Evolutionary conservation across 2,888 invertebrate species (phyloP).

Genomic region (Catocala nupta): DNA sequence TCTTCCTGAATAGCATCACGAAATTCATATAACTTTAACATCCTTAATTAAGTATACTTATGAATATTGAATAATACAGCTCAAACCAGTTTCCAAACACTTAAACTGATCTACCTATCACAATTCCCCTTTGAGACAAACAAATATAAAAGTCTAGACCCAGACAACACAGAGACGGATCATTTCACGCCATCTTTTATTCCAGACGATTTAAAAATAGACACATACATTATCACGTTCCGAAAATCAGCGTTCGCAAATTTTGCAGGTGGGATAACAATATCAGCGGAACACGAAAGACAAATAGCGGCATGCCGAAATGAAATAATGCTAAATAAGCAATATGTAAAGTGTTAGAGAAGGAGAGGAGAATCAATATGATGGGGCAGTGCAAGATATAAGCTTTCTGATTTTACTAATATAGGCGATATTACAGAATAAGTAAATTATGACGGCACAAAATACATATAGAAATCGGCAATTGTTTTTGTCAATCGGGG

Average conservation of each 20-base stretch:
- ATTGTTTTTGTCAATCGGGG: too few relatives aligned
- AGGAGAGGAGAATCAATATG: conserved; percentile 76
- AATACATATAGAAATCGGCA: too few relatives aligned
- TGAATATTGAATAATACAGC: too few relatives aligned
- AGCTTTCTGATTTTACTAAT: too few relatives aligned
- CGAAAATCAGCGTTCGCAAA: conserved; percentile 37
- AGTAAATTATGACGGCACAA: too few relatives aligned
- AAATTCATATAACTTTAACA: too few relatives aligned
- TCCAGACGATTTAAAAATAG: conserved; percentile 7
- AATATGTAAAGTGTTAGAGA: conserved; percentile 82
- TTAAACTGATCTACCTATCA: too few relatives aligned
- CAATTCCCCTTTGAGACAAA: too few relatives aligned
- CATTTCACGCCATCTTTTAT: background rate
- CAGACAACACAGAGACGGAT: background rate
- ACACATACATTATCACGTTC: conserved; percentile 36
- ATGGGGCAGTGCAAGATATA: conserved; percentile 39
- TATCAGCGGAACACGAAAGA: conserved; percentile 72
- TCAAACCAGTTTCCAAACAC: too few relatives aligned
- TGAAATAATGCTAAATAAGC: conserved; percentile 85
- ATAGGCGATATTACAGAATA: too few relatives aligned
- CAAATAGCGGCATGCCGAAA: conserved; percentile 75
- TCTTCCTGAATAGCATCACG: too few relatives aligned
- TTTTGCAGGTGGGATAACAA: conserved; percentile 52
- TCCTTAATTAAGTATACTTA: too few relatives aligned
- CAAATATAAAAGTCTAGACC: background rate